These are phyloP conservation scores for Vidua macroura DNA, from an alignment of 2,113 vertebrate genomes.

Conservation along the genomic window DNA sequence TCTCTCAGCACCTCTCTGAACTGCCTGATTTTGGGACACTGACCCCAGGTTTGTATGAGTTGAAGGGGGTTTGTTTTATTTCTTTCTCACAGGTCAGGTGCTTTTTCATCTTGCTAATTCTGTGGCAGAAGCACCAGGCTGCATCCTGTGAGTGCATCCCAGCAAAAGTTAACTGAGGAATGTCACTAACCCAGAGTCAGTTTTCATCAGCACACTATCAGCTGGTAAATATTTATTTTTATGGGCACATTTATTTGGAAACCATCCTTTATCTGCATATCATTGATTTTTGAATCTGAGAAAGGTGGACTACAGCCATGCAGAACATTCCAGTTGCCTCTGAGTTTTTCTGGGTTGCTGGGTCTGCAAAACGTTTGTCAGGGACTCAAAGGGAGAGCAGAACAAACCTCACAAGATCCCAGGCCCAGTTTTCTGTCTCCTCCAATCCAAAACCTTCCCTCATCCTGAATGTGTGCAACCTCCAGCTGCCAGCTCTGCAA, in stretches of 20 bases:
- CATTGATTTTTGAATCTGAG: background rate
- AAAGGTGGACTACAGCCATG: background rate
- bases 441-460: background rate
- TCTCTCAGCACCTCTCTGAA: background rate
- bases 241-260: background rate
- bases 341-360: background rate
- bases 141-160: background rate
- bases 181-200: background rate
- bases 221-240: background rate
- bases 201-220: background rate
- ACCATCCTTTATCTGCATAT: background rate
- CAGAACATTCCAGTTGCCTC: background rate
- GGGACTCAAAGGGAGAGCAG: background rate
- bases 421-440: background rate
- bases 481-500: background rate
- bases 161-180: background rate
- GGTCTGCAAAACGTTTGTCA: background rate
- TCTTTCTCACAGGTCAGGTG: background rate
- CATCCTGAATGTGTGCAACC: background rate
- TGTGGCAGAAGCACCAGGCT: background rate
- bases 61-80: background rate
- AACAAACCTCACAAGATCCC: background rate
- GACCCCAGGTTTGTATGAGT: rapidly evolving
- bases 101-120: background rate
- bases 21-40: background rate